Evolutionary conservation across 2,797 vertebrate species (phyloP), one percentile per base, ranked within the genome.

Genomic region (Allobates femoralis): DNA sequence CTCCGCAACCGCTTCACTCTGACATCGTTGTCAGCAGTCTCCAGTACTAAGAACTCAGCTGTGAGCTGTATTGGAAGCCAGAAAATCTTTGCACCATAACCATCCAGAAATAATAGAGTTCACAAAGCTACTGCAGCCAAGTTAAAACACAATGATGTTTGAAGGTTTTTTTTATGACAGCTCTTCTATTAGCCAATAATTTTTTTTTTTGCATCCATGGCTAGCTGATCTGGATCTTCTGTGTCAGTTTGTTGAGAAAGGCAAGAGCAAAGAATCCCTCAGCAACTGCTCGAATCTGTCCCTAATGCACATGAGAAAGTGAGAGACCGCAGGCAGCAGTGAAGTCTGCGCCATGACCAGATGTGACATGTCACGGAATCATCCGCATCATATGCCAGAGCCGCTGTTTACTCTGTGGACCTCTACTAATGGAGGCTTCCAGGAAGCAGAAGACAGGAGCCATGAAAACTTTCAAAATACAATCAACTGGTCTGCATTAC

Each of bases 321-420:
- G 56, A 80, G 66, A 62, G 66, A 74, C 82, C 69, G 67, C 67
- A 76, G 82, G 76, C 86, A 67, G 86, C 26, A 84, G 67, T 80
- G 30, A 80, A 80, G 56, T 30, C 81, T 87, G 77, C 62, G 71
- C 67, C 67, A 56, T 87, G 76, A 84, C 81, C 86, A 87, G 81
- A 87, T 87, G 86, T 84, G 86, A 87, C 86, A 87, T 80, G 80
- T 87, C 86, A 87, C 86, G 75, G 75, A 87, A 87, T 87, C 86
- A 83, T 73, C 79, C 14, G 82, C 81, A 84, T 87, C 82, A 55
- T 79, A 75, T 87, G 86, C 77, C 67, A 84, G 30, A 75, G 86
- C 53, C 81, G 32, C 67, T 19, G 55, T 66, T 80, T 75, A 81
- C 82, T 87, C 82, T 75, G 55, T 74, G 86, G 82, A 87, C 28